Evolutionary conservation across 2,888 invertebrate genomes (phyloP), one percentile per base, ranked within the genome.

Genomic region (Empis livida): DNA sequence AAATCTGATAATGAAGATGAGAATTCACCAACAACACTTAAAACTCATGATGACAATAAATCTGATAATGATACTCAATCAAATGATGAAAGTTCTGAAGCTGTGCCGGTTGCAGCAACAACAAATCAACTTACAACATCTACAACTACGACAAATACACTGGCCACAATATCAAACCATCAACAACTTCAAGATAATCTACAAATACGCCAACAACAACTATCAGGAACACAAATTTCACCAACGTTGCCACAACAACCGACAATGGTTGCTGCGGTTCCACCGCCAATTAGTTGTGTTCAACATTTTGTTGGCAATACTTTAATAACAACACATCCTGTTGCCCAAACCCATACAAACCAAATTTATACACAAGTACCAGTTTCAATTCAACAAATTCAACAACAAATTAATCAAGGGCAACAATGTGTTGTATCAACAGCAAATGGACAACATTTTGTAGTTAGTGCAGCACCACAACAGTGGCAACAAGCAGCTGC

Each of bases 221-320:
- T 52, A n/a, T 49, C 50, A 17, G 42, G 44, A 13, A 52, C 52
- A n/a, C 53, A 54, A 45, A 49, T 52, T 20, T 54, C 54, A n/a
- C 55, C 54, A 13, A 50, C 53, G 14, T 5, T n/a, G 5, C 2
- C 5, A 2, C 5, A 4, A 13, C 35, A 35, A 35, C 10, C 10
- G n/a, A n/a, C 35, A n/a, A 13, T n/a, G 35, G 50, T 53, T 31
- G 54, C 54, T 51, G 50, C 54, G 4, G 52, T 54, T 14, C 52
- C 54, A 13, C 53, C 53, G 6, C 55, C 54, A 13, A 51, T 52
- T 15, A 44, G 49, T 10, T 53, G 51, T 20, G 51, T 55, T 14
- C 55, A 55, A 38, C 55, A 55, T 47, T 48, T 55, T 10, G 52
- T 55, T 10, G 54, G 53, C 1, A 55, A 53, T 42, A 50, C 53